Conservation (phyloP, 2,888 invertebrate species). For the Hydrotaea cyrtoneurina region DNA sequence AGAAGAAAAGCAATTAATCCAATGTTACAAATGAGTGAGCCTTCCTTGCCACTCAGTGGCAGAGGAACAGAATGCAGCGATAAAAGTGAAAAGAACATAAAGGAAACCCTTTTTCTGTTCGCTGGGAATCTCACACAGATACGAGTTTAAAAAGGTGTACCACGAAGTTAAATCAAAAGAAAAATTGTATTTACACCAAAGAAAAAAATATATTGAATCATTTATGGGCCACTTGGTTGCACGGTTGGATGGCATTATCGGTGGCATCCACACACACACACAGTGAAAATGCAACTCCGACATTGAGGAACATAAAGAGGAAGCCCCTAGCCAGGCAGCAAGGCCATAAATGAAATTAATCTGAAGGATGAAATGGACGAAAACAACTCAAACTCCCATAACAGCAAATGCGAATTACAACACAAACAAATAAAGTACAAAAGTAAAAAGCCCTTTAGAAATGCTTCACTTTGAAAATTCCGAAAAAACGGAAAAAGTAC, state of each 20-base stretch:
- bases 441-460: neutral
- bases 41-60: too few species aligned
- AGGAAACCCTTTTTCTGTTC: neutral
- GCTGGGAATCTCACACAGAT: neutral
- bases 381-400: neutral
- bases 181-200: too few species aligned
- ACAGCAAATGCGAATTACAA: conserved; percentile 4
- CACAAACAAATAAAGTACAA: neutral
- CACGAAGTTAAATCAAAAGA: too few species aligned
- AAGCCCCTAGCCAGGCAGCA: neutral
- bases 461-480: neutral
- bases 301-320: neutral
- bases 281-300: neutral
- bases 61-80: neutral
- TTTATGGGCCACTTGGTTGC: neutral
- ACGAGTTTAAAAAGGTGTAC: too few species aligned
- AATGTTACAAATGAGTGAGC: too few species aligned
- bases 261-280: conserved; percentile 3
- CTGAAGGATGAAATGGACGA: conserved; percentile 12
- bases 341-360: neutral
- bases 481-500: too few species aligned
- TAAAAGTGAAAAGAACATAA: conserved; percentile 3
- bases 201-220: neutral
- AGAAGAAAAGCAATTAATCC: too few species aligned
- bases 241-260: neutral